Percentiles rank a stretch among this genome's conserved stretches.
These are phyloP conservation scores for Ptiloglossa arizonensis DNA, from an alignment of 1,140 invertebrate genomes.

Conservation along the genomic window DNA sequence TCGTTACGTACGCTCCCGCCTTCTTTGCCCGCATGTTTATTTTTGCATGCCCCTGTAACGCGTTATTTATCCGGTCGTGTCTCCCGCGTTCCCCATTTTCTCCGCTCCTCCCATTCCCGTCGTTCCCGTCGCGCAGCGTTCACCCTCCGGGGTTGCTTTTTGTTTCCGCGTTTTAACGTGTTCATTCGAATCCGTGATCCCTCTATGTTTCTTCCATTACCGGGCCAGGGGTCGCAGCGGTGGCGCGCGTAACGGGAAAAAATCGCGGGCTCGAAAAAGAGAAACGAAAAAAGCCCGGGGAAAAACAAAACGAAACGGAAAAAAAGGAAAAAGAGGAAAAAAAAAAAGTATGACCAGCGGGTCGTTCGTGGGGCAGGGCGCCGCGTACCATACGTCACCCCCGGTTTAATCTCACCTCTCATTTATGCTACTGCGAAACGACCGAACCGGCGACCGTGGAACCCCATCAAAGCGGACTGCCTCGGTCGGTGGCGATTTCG, in stretches of 20 bases:
- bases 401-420: slow-evolving; percentile 78
- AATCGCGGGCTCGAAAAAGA: slow-evolving; percentile 36
- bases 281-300: slow-evolving; percentile 16
- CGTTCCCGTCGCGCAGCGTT: neutral
- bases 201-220: slow-evolving; percentile 57
- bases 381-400: slow-evolving; percentile 74
- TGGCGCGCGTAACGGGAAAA: slow-evolving; percentile 55
- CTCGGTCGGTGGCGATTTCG: slow-evolving; percentile 68
- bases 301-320: neutral
- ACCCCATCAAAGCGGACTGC: slow-evolving; percentile 53
- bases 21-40: slow-evolving; percentile 25
- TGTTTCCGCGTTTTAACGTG: slow-evolving; percentile 51
- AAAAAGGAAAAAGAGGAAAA: neutral
- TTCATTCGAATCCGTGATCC: slow-evolving; percentile 52
- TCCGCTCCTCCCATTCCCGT: neutral
- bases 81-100: slow-evolving; percentile 9
- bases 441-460: slow-evolving; percentile 65
- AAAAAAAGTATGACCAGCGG: slow-evolving; percentile 38
- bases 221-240: slow-evolving; percentile 40
- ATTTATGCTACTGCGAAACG: slow-evolving; percentile 76
- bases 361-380: slow-evolving; percentile 50
- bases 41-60: slow-evolving; percentile 17
- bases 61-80: slow-evolving; percentile 34
- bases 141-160: slow-evolving; percentile 16
- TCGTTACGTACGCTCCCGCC: neutral